Evolutionary conservation across 2,113 vertebrate species (phyloP), one percentile per base, ranked within the genome.

Genomic region (Anhinga rufa): DNA sequence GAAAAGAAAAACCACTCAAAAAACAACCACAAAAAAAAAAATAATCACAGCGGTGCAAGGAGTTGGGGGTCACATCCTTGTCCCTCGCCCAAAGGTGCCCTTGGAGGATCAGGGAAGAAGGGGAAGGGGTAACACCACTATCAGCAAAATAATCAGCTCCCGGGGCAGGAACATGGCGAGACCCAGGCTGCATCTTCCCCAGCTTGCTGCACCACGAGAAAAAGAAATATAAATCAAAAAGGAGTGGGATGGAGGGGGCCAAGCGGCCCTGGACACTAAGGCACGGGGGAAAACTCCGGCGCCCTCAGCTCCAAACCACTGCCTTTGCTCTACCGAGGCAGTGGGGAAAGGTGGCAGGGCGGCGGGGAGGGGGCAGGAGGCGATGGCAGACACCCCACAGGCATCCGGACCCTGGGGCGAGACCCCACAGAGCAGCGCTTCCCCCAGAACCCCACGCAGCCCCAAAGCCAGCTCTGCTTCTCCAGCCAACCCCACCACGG

Each of bases 361-460:
- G 38, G 38, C 1, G 0, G 1, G 72, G 46, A 1, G 0, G 1
- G 72, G 46, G 82, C 12, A 3, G 44, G 24, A 76, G 36, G 11
- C 0, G 3, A 38, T 3, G 0, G 4, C 70, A 5, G 13, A 11
- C 19, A 1, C 65, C 32, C 34, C 38, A 5, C 0, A 0, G 24
- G 32, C 40, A 64, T 24, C 16, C 2, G 28, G 52, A 38, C 29
- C 34, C 29, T 4, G 5, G 14, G 48, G 24, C 9, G 55, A 44
- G 19, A 28, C 1, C 20, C 32, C 32, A 14, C 15, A 1, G 6
- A 26, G 28, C 34, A 62, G 9, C 6, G 2, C 16, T 36, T 36
- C 17, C 88, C 31, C 36, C 32, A 48, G 69, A 87, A 21, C 17
- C 48, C 49, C 6, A 6, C 46, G 9, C 3, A 31, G 36, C 6